Evolutionary conservation across 1,140 invertebrate species (phyloP).

Genomic region (Drosophila kurseongensis): DNA sequence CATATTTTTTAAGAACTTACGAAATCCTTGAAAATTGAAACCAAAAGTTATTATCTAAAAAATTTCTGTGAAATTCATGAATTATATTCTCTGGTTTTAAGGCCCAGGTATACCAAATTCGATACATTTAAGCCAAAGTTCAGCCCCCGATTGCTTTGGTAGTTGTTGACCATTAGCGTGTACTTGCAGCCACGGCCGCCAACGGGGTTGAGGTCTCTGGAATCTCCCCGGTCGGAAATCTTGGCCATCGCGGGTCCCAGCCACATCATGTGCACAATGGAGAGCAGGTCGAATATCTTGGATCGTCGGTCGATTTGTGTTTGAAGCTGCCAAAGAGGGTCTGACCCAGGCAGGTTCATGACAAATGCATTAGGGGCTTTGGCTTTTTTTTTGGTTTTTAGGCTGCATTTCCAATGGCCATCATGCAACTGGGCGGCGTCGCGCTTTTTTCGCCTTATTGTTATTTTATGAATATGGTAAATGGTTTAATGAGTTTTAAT

Average conservation of each 20-base stretch:
- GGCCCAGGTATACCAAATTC: not conserved
- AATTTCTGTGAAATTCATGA: too few relatives aligned
- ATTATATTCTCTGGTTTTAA: not conserved
- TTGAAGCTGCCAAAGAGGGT: conserved; percentile 34
- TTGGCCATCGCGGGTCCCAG: conserved; percentile 25
- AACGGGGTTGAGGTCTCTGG: conserved; percentile 70
- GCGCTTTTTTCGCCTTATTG: conserved; percentile 64
- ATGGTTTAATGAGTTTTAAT: conserved; percentile 83
- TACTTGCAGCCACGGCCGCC: conserved; percentile 71
- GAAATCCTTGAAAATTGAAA: too few relatives aligned
- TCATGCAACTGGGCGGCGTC: conserved; percentile 42
- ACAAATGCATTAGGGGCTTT: conserved; percentile 74
- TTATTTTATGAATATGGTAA: conserved; percentile 82
- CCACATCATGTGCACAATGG: conserved; percentile 79
- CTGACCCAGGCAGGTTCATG: conserved; percentile 70
- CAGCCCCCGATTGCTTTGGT: conserved; percentile 8
- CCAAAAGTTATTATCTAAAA: too few relatives aligned
- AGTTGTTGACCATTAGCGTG: conserved; percentile 79
- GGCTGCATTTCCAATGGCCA: conserved; percentile 19
- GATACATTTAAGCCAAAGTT: not conserved
- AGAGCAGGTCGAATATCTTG: conserved; percentile 73
- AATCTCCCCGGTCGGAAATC: conserved; percentile 25
- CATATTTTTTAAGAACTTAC: too few relatives aligned
- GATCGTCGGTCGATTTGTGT: conserved; percentile 51
- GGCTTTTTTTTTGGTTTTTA: conserved; percentile 17